These are phyloP conservation scores for Clitarchus hookeri DNA, from an alignment of 2,888 invertebrate genomes.

Conservation along the genomic window DNA sequence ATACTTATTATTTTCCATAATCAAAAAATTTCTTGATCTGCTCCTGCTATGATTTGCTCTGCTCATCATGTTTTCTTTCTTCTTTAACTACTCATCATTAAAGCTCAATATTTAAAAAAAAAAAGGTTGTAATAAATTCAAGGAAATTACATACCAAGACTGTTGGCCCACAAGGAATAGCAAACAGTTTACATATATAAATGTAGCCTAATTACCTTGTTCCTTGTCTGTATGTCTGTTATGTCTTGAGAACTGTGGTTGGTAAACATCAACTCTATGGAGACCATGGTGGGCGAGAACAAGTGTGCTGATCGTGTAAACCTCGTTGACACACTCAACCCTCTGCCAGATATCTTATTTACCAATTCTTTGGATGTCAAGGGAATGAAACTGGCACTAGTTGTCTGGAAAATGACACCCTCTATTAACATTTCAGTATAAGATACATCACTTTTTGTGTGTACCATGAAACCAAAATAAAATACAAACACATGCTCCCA, in stretches of 20 bases:
- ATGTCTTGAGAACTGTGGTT: constrained; percentile 72
- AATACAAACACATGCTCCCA: too few relatives aligned
- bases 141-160: too few relatives aligned
- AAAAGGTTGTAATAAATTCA: too few relatives aligned
- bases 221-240: constrained; percentile 69
- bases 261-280: constrained; percentile 76
- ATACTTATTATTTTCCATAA: background rate
- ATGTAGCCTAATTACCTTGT: constrained; percentile 65
- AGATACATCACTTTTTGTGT: too few relatives aligned
- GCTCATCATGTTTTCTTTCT: too few relatives aligned
- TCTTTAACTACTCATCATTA: too few relatives aligned
- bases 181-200: background rate
- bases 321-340: constrained; percentile 64
- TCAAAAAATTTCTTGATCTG: background rate
- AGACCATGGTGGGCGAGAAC: constrained; percentile 79
- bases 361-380: constrained; percentile 66
- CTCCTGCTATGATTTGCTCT: too few relatives aligned
- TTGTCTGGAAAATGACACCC: constrained; percentile 56
- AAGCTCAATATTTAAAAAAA: too few relatives aligned
- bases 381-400: constrained; percentile 65
- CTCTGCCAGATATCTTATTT: constrained; percentile 72
- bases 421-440: background rate
- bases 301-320: constrained; percentile 82
- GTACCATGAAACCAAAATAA: too few relatives aligned
- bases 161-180: background rate